Percentiles rank a stretch among this genome's conserved stretches.
phyloP scores from a whole-genome alignment of 2,888 invertebrate genomes.

The Podabrus alpinus region DNA sequence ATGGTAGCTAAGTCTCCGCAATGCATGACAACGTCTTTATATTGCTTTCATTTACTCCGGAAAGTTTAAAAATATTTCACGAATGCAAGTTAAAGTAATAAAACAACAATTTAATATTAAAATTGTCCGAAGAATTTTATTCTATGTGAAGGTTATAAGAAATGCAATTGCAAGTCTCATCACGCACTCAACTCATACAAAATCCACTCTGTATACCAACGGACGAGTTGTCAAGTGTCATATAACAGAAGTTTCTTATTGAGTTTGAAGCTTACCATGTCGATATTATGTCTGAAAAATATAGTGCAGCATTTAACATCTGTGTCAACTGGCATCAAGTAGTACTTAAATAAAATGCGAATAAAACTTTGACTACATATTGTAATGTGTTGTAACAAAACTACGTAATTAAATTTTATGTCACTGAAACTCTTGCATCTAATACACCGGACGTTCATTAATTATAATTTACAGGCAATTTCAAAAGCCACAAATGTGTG shows the following conservation, averaged over 20 bases:
- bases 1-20: background rate
- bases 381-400: conserved; percentile 7
- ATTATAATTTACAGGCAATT: conserved; percentile 30
- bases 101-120: background rate
- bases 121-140: conserved; percentile 29
- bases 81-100: background rate
- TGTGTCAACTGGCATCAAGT: conserved; percentile 19
- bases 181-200: conserved; percentile 37
- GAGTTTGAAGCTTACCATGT: conserved; percentile 29
- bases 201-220: conserved; percentile 39
- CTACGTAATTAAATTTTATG: conserved; percentile 22
- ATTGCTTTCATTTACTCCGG: background rate
- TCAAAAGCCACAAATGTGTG: conserved; percentile 24
- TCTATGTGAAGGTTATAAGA: conserved; percentile 35
- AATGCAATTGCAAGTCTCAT: conserved; percentile 36
- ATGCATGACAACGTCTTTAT: background rate
- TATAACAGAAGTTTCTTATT: conserved; percentile 31
- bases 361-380: background rate
- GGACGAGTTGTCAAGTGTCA: conserved; percentile 36
- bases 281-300: conserved; percentile 30
- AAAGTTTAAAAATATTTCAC: background rate
- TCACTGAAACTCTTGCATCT: conserved; percentile 17
- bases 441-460: conserved; percentile 28
- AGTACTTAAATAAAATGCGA: conserved; percentile 6
- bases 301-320: conserved; percentile 29